A percentile compares a stretch with the other conserved stretches of the same genome.
Conservation (phyloP, 2,113 vertebrate species). For the Apodemus speciosus region DNA sequence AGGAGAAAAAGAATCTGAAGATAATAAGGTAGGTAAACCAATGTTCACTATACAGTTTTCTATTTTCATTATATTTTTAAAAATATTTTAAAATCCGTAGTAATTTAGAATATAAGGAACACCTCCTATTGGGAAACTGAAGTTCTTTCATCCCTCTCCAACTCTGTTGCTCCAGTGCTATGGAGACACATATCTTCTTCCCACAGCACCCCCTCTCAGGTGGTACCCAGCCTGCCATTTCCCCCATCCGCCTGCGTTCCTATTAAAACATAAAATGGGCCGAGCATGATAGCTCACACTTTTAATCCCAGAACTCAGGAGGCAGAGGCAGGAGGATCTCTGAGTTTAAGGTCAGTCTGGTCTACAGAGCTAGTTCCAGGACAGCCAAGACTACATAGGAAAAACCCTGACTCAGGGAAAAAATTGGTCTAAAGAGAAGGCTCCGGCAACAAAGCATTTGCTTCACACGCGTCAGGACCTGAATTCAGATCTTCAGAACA, state of each 20-base stretch:
- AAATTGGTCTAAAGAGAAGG: background rate
- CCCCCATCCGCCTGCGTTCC: background rate
- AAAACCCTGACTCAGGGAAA: too few relatives aligned
- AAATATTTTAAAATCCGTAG: background rate
- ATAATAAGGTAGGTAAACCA: conserved; percentile 24
- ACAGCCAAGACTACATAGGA: too few relatives aligned
- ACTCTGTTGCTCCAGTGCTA: background rate
- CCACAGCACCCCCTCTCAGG: fast-evolving
- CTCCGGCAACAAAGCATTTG: background rate
- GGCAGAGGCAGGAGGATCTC: too few relatives aligned
- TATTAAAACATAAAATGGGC: background rate
- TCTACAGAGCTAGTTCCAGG: too few relatives aligned
- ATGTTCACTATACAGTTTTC: background rate
- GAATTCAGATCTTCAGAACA: background rate
- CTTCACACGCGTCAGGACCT: background rate
- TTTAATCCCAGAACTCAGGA: too few relatives aligned
- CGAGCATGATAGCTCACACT: too few relatives aligned
- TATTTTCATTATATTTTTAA: conserved; percentile 41
- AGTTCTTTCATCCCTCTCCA: background rate
- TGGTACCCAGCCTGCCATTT: background rate
- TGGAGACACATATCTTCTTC: background rate
- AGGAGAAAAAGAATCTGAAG: background rate
- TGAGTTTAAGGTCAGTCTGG: too few relatives aligned
- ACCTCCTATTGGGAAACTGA: conserved; percentile 10
- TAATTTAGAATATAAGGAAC: conserved; percentile 18